These are phyloP conservation scores for Oxyura jamaicensis DNA, from an alignment of 2,113 vertebrate genomes.

Conservation along the genomic window DNA sequence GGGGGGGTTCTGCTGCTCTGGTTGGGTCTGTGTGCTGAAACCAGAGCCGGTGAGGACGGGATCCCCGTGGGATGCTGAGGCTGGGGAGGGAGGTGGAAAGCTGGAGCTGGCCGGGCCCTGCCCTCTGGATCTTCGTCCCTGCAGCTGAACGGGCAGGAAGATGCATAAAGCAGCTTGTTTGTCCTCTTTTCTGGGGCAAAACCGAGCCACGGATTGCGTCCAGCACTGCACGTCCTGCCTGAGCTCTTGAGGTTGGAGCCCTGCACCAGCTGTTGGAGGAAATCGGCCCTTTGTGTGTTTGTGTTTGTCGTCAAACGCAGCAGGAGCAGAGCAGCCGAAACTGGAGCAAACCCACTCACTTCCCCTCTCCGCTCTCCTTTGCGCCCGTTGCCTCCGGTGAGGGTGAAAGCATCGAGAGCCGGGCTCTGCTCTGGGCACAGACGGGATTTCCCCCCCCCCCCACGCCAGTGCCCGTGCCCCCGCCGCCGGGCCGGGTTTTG, in stretches of 20 bases:
- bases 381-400: not conserved
- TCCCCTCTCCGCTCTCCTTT: not conserved
- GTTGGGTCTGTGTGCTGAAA: not conserved
- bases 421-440: not conserved
- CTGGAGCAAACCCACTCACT: not conserved
- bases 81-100: not conserved
- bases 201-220: not conserved
- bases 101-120: not conserved
- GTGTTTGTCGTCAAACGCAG: not conserved
- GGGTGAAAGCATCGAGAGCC: fast-evolving
- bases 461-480: no score
- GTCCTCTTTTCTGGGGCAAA: not conserved
- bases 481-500: not conserved
- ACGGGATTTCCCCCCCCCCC: not conserved
- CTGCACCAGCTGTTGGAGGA: not conserved
- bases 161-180: not conserved
- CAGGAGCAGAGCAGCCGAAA: not conserved
- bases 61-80: fast-evolving
- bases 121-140: not conserved
- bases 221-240: not conserved
- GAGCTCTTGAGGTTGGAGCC: not conserved
- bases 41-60: fast-evolving
- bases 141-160: not conserved
- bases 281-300: not conserved
- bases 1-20: not conserved